Evolutionary conservation across 2,113 vertebrate genomes (phyloP).

Genomic region (Hippoglossus stenolepis): DNA sequence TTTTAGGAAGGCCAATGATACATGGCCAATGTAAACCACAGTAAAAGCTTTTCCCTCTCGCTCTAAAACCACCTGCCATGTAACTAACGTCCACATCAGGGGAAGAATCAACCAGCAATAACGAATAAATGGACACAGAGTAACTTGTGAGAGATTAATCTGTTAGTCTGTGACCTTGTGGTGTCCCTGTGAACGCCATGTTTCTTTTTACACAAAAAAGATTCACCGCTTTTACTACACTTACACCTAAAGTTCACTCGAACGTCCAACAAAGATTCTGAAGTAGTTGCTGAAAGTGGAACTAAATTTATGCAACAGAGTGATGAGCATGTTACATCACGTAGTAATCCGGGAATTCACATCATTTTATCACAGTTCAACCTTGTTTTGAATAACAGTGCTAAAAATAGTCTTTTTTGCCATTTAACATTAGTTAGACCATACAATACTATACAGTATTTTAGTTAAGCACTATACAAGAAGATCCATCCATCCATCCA

Average conservation of each 20-base stretch:
- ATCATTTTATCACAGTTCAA: neutral
- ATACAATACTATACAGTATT: too few species aligned
- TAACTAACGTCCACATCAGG: slow-evolving; percentile 77
- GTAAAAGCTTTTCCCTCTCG: slow-evolving; percentile 77
- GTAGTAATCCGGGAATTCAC: neutral
- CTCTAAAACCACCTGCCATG: slow-evolving; percentile 66
- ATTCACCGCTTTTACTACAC: neutral
- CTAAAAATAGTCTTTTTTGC: neutral
- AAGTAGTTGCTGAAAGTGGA: slow-evolving; percentile 27
- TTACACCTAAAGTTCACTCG: neutral
- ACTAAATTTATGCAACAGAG: neutral
- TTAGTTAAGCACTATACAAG: too few species aligned
- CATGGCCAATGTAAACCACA: slow-evolving; percentile 73
- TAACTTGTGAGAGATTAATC: slow-evolving; percentile 31
- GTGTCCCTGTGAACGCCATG: slow-evolving; percentile 15
- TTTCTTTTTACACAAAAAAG: neutral
- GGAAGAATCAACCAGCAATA: slow-evolving; percentile 37
- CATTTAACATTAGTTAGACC: neutral
- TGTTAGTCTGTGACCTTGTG: slow-evolving; percentile 31
- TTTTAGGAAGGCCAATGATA: slow-evolving; percentile 69
- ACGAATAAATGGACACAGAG: slow-evolving; percentile 55
- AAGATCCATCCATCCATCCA: too few species aligned
- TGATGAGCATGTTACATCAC: neutral
- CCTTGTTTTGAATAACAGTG: neutral
- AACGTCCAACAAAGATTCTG: neutral